phyloP scores from a whole-genome alignment of 2,113 vertebrate genomes.

The Xenopus borealis region DNA sequence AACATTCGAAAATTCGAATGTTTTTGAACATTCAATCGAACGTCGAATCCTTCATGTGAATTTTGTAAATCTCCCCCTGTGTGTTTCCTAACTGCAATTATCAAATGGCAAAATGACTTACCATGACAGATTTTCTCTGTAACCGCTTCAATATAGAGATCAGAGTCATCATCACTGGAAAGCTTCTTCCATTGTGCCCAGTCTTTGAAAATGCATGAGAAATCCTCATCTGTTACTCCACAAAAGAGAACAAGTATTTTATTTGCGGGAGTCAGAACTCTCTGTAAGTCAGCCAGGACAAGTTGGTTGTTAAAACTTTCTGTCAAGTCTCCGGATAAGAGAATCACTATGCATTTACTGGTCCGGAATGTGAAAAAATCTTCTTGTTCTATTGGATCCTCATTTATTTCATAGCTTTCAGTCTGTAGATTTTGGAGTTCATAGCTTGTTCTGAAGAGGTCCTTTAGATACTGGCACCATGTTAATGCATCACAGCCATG shows the following conservation, averaged over 20 bases:
- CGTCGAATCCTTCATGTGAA: too few species aligned
- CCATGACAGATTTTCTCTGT: conserved; percentile 68
- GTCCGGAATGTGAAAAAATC: conserved; percentile 55
- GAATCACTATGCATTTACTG: conserved; percentile 64
- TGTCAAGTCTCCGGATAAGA: conserved; percentile 65
- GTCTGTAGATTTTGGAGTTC: conserved; percentile 53
- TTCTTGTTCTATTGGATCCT: conserved; percentile 49
- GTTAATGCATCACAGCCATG: conserved; percentile 62
- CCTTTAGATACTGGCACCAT: conserved; percentile 70
- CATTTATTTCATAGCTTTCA: conserved; percentile 53
- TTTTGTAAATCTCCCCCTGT: too few species aligned
- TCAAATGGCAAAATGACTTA: conserved; percentile 46
- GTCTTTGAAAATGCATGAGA: conserved; percentile 61
- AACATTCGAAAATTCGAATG: too few species aligned
- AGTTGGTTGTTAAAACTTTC: conserved; percentile 51
- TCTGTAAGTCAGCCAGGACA: conserved; percentile 59
- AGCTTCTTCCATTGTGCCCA: conserved; percentile 71
- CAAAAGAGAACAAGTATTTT: conserved; percentile 70
- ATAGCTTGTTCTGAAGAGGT: conserved; percentile 59
- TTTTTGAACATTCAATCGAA: too few species aligned
- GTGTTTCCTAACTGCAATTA: too few species aligned
- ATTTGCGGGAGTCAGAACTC: conserved; percentile 59
- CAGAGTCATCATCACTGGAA: conserved; percentile 69
- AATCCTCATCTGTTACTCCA: conserved; percentile 58
- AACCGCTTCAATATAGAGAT: conserved; percentile 64